These are phyloP conservation scores for Thinocorus orbignyianus DNA, from an alignment of 2,113 vertebrate genomes.

Conservation along the genomic window DNA sequence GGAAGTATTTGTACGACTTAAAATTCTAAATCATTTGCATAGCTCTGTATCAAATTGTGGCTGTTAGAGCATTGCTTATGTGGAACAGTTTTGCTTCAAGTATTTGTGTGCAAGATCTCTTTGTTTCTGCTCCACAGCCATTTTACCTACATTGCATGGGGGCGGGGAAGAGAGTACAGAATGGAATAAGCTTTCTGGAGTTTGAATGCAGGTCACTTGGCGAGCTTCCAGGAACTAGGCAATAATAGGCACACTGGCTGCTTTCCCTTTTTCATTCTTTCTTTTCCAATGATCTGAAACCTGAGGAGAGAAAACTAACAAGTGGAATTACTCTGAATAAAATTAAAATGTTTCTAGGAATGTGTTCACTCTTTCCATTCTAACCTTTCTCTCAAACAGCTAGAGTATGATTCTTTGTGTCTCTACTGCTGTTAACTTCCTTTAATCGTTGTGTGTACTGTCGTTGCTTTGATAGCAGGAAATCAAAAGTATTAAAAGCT, in stretches of 20 bases:
- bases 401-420: not conserved
- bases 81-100: not conserved
- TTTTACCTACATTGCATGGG: slow-evolving; percentile 52
- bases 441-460: not conserved
- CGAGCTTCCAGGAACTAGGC: slow-evolving; percentile 52
- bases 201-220: slow-evolving; percentile 75
- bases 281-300: slow-evolving; percentile 65
- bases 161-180: slow-evolving; percentile 45
- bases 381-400: not conserved
- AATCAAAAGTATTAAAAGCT: not conserved
- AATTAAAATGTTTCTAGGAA: slow-evolving; percentile 59
- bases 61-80: not conserved
- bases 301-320: slow-evolving; percentile 36
- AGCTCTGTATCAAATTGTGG: not conserved
- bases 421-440: not conserved
- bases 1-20: not conserved
- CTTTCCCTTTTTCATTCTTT: slow-evolving; percentile 63
- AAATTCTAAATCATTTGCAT: not conserved
- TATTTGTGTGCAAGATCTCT: slow-evolving; percentile 28
- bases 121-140: slow-evolving; percentile 51
- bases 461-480: not conserved
- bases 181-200: slow-evolving; percentile 69
- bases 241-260: slow-evolving; percentile 59
- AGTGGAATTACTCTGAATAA: slow-evolving; percentile 55
- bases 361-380: not conserved